Evolutionary conservation across 2,797 vertebrate genomes (phyloP).

Genomic region (Falco novaeseelandiae): DNA sequence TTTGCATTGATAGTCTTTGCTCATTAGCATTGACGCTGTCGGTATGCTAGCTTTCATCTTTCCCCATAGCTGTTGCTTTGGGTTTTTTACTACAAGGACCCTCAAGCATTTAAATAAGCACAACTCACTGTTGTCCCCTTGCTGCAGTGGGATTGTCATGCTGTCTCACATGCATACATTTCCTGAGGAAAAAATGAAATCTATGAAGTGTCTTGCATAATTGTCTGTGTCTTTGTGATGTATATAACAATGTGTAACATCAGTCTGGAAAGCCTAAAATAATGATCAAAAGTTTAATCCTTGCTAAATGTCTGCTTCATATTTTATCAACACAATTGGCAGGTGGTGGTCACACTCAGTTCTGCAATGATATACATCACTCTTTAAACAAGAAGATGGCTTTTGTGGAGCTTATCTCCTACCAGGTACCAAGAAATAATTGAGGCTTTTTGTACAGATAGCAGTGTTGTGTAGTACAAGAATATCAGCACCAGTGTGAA

Average conservation of each 20-base stretch:
- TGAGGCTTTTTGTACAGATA: neutral
- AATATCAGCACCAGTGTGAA: neutral
- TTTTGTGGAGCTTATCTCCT: neutral
- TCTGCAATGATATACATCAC: neutral
- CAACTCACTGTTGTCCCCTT: neutral
- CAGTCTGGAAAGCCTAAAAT: slow-evolving; percentile 7
- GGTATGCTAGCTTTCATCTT: slow-evolving; percentile 30
- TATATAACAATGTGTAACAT: neutral
- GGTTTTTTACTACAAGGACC: neutral
- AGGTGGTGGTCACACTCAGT: neutral
- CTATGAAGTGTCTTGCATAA: neutral
- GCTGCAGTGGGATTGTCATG: slow-evolving; percentile 8
- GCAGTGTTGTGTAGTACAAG: neutral
- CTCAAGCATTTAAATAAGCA: slow-evolving; percentile 20
- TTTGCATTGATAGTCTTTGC: slow-evolving; percentile 18
- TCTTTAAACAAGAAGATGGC: neutral
- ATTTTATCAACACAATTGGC: neutral
- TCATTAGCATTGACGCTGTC: slow-evolving; percentile 26
- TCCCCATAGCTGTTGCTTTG: neutral
- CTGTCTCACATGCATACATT: neutral
- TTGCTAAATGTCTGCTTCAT: neutral
- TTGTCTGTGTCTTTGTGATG: slow-evolving; percentile 20
- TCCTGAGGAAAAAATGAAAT: neutral
- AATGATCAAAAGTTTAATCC: neutral
- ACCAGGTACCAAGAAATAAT: neutral